Evolutionary conservation across 2,113 vertebrate species (phyloP), one percentile per base, ranked within the genome.

Genomic region (Microtus montanus): DNA sequence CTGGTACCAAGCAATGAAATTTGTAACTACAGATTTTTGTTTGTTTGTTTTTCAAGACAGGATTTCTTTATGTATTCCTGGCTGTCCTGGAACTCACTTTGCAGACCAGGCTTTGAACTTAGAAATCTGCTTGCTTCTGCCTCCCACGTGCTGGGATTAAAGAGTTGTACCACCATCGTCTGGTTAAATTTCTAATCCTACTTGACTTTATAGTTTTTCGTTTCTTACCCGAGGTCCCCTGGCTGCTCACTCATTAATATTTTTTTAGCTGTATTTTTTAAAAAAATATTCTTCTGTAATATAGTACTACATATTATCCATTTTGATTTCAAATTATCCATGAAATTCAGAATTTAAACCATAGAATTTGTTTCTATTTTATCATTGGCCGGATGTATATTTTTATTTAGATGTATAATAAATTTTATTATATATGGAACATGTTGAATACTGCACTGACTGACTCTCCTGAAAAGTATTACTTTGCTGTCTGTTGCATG

Each of bases 21-120:
- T 77, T 95, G 71, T 84, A 87, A 64, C 70, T 90, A 5, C 63
- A 71, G 10, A 84, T 54, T 83, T 93, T 58, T 58, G 54, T 58
- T 54, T 54, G 15, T 54, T 58, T 58, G 54, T 58, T 58, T 19
- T 54, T 17, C 15, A 54, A 54, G 54, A 54, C 54, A 54, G 54
- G 54, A 54, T 54, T 54, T 54, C 54, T 54, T 14, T 54, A 5
- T 54, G 54, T 54, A 54, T 17, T 54, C 54, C 54, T 54, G 54
- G 54, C 54, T 54, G 0, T 54, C 15, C 54, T 54, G 15, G 54
- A 54, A 54, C 54, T 54, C 54, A 54, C 54, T 54, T 54, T 54
- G 54, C 54, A 54, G 54, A 54, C 54, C 54, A 54, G 54, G 54
- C 54, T 54, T 17, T 5, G 15, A 54, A 54, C 4, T 17, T 5